Evolutionary conservation across 1,140 invertebrate genomes (phyloP).

Genomic region (Orius insidiosus): DNA sequence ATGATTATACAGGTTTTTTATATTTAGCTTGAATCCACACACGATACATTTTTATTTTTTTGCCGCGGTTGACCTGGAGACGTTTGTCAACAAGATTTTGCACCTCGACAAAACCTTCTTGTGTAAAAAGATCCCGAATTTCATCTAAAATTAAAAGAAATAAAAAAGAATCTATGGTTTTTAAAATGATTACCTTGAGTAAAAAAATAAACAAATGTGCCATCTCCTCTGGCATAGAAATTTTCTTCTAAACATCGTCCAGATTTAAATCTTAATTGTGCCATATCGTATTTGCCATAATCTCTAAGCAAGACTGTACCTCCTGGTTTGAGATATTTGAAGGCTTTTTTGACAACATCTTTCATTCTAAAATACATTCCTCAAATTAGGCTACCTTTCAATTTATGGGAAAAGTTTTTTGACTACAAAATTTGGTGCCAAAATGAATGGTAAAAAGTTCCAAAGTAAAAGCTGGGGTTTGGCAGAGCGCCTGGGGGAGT

Average conservation of each 20-base stretch:
- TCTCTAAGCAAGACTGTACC: constrained; percentile 86
- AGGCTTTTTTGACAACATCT: constrained; percentile 50
- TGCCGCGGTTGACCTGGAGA: constrained; percentile 88
- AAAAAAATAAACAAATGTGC: constrained; percentile 97
- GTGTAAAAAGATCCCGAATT: constrained; percentile 51
- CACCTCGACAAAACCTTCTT: constrained; percentile 59
- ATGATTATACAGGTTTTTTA: constrained; percentile 36
- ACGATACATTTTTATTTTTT: constrained; percentile 89
- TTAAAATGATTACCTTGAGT: constrained; percentile 45
- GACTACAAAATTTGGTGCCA: no score
- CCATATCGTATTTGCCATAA: constrained; percentile 92
- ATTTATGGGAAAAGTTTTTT: no score
- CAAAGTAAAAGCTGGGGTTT: no score
- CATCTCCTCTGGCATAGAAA: constrained; percentile 93
- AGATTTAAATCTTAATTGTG: constrained; percentile 91
- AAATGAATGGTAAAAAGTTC: background rate
- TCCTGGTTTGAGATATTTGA: constrained; percentile 75
- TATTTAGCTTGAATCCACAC: constrained; percentile 96
- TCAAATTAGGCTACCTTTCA: no score
- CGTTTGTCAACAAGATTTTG: constrained; percentile 77
- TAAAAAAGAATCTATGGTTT: constrained; percentile 4
- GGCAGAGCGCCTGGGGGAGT: no score
- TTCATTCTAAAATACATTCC: constrained; percentile 50
- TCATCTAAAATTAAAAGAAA: constrained; percentile 57
- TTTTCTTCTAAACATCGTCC: constrained; percentile 81